A percentile compares a stretch with the other conserved stretches of the same genome.
Evolutionary conservation across 2,113 vertebrate genomes (phyloP).

Genomic region (Etia nguti): DNA sequence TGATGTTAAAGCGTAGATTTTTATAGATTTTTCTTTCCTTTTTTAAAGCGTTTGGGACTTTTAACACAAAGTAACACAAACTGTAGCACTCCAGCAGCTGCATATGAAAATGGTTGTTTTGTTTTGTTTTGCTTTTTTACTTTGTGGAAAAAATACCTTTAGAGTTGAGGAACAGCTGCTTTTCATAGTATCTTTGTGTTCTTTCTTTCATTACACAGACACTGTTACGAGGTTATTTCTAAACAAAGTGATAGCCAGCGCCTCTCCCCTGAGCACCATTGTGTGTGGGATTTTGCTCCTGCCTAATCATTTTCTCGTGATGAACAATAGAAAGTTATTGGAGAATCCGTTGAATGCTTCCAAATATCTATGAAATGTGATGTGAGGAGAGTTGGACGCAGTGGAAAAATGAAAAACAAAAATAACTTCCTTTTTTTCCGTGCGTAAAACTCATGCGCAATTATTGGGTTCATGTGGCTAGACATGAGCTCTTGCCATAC

Average conservation of each 20-base stretch:
- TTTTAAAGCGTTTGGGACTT: neutral
- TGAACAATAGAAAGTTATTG: neutral
- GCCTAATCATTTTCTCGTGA: neutral
- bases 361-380: neutral
- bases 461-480: neutral
- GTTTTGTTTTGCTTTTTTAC: neutral
- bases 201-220: neutral
- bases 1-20: neutral
- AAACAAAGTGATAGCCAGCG: neutral
- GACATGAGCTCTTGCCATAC: neutral
- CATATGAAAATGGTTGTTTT: neutral
- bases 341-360: neutral
- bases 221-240: neutral
- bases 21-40: neutral
- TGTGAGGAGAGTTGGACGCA: neutral
- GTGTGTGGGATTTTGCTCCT: neutral
- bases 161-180: neutral
- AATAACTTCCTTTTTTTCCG: neutral
- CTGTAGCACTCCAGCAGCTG: neutral
- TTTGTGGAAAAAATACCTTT: neutral
- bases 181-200: neutral
- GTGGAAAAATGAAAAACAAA: neutral
- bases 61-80: neutral
- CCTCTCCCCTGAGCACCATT: neutral
- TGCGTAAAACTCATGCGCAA: constrained; percentile 11